A percentile compares a stretch with the other conserved stretches of the same genome.
phyloP scores from a whole-genome alignment of 2,888 invertebrate genomes.

The Salpingus planirostris region DNA sequence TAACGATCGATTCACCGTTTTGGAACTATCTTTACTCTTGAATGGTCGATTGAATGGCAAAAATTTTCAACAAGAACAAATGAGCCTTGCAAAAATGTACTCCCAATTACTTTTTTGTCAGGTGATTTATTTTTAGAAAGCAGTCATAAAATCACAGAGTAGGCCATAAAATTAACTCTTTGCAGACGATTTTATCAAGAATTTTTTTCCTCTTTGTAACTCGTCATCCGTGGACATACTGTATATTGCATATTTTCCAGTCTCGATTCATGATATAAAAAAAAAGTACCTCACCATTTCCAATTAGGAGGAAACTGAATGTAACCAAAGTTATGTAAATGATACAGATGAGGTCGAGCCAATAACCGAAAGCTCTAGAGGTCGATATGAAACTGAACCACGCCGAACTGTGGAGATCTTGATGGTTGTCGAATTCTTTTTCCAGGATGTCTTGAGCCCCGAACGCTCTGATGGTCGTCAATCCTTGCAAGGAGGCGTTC shows the following conservation, averaged over 20 bases:
- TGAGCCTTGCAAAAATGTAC: too few species aligned
- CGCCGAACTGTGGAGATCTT: slow-evolving; percentile 81
- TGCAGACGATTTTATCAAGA: too few species aligned
- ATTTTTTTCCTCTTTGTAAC: too few species aligned
- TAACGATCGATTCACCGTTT: too few species aligned
- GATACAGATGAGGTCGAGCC: slow-evolving; percentile 83
- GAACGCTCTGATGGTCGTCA: slow-evolving; percentile 87
- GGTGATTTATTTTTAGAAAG: too few species aligned
- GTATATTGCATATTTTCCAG: too few species aligned
- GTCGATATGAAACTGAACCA: slow-evolving; percentile 87
- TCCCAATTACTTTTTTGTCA: not conserved
- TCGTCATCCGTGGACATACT: too few species aligned
- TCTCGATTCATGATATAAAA: not conserved
- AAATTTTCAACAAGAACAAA: too few species aligned
- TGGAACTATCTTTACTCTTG: too few species aligned
- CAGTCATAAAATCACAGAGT: too few species aligned
- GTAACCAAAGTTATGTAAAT: slow-evolving; percentile 80
- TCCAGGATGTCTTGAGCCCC: slow-evolving; percentile 70
- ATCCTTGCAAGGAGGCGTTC: slow-evolving; percentile 79
- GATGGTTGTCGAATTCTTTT: slow-evolving; percentile 71
- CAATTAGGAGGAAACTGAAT: slow-evolving; percentile 69
- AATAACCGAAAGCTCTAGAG: slow-evolving; percentile 88
- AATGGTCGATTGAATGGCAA: too few species aligned
- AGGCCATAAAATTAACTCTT: too few species aligned
- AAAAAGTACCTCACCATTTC: slow-evolving; percentile 41